Evolutionary conservation across 2,797 vertebrate species (phyloP), one percentile per base, ranked within the genome.

Genomic region (Molossus molossus): DNA sequence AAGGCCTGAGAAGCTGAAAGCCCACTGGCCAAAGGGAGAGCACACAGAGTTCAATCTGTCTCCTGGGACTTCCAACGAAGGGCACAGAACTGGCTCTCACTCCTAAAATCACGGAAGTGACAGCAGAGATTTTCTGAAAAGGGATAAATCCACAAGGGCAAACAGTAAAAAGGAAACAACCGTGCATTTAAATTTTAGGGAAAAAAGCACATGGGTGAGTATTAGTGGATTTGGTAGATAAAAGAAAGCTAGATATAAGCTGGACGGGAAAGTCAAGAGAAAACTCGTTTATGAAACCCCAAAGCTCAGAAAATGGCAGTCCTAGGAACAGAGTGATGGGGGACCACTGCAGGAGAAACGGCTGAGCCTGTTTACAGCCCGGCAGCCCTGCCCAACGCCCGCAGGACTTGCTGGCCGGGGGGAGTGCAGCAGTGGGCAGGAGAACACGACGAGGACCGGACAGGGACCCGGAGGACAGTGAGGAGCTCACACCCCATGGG

Each of bases 31-130:
- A 20, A 12, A 50, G 21, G 15, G 4, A 14, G 21, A 53, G 14
- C 8, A 18, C 60, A 13, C n/a, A 12, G 3, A 1, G 1, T 0
- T 14, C 55, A 37, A 1, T 29, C 4, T 10, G 25, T 6, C 21
- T 45, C 50, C 18, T 5, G 4, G 25, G 37, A 25, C 69, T 33
- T 7, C 55, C 25, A 37, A 23, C 20, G 18, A 33, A 58, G 33
- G 27, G 45, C 5, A 15, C 2, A 21, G 6, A 37, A 79, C 75
- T 53, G 50, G 27, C 27, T 57, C 58, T 13, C 17, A 21, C 33
- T 10, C 37, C 37, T 48, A 45, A 87, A 84, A 77, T 2, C 50
- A 27, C 5, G 33, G 60, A 50, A 65, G 14, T 23, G 13, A 37
- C 76, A 72, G 4, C 64, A 62, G 1, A 75, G 57, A 20, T 9